Percentiles rank a stretch among this genome's conserved stretches.
Evolutionary conservation across 2,113 vertebrate genomes (phyloP).

Genomic region (Proteles cristata): DNA sequence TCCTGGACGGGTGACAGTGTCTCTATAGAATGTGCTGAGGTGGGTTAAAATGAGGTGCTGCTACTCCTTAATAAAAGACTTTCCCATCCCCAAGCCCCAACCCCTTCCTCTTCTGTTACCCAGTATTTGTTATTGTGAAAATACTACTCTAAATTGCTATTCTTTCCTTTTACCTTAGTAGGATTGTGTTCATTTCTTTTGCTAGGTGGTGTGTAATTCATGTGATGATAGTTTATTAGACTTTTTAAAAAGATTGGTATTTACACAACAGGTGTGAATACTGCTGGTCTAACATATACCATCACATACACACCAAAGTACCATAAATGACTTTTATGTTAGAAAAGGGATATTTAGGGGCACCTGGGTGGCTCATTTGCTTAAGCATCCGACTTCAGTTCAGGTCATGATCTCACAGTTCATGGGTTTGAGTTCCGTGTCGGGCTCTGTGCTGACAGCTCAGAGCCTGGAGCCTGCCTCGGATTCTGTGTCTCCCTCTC

Average conservation of each 20-base stretch:
- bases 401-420: no score
- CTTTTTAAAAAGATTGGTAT: background rate
- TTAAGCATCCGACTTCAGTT: no score
- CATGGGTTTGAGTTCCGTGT: no score
- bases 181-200: background rate
- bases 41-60: background rate
- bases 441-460: no score
- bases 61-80: background rate
- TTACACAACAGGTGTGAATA: background rate
- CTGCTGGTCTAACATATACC: background rate
- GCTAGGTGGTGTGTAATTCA: background rate
- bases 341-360: background rate
- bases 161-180: conserved; percentile 6
- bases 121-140: background rate
- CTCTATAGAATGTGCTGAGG: background rate
- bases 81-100: background rate
- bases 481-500: no score
- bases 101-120: background rate
- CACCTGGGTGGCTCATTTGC: no score
- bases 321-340: background rate
- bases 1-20: fast-evolving
- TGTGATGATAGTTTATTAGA: background rate
- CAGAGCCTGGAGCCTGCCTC: no score
- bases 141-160: background rate
- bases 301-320: background rate